Base-by-base conservation (phyloP, 2,113 vertebrate genomes). In the Mesitornis unicolor region DNA sequence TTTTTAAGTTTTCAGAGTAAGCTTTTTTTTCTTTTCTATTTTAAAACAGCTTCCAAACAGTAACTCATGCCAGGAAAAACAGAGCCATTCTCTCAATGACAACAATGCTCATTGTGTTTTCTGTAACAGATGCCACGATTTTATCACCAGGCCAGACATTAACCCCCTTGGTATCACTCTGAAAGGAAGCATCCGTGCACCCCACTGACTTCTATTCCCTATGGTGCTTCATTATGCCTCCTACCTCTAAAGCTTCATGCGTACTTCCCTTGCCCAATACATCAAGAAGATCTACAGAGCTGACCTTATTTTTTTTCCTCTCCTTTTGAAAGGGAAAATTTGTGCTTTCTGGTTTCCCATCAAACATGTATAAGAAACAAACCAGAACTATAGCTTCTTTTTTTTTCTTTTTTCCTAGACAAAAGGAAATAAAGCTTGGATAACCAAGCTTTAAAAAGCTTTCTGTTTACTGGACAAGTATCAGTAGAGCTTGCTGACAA, bases 91-190 rank as follows among this genome's bases (percentile, higher is more conserved):
- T 97, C 96, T 97, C 88, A 98, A 91, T 89, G 93, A 97, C 93
- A 98, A 98, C 98, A 98, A 98, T 98, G 87, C 65, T 97, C 90
- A 98, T 98, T 98, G 97, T 98, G 81, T 95, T 92, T 97, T 90
- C 83, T 79, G 84, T 94, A 93, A 91, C 85, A 95, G 90, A 97
- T 98, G 97, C 95, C 98, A 98, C 96, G 90, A 89, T 97, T 97
- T 98, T 97, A 97, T 98, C 95, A 89, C 85, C 84, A 89, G 92
- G 43, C 93, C 97, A 98, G 97, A 97, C 95, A 84, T 97, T 98
- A 98, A 98, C 94, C 92, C 96, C 42, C 93, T 94, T 97, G 87
- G 60, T 97, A 86, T 97, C 92, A 83, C 56, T 89, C 83, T 94
- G 80, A 96, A 96, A 96, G 92, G 96, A 96, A 96, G 89, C 68